A percentile compares a stretch with the other conserved stretches of the same genome.
Conservation (phyloP, 2,888 invertebrate genomes). For the Amphipyra berbera region DNA sequence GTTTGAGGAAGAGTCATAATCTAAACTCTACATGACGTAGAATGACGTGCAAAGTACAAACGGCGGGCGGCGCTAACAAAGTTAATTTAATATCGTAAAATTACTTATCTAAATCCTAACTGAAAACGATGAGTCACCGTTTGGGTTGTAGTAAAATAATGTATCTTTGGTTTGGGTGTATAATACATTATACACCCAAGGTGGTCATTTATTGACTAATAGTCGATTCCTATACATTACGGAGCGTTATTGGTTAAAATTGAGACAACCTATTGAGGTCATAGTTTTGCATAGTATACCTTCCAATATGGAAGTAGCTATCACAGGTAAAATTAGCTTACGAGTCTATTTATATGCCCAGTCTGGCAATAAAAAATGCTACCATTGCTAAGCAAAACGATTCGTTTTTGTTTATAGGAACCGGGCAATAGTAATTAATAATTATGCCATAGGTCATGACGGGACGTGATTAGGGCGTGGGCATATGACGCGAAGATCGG, state of each 20-base stretch:
- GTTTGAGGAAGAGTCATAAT: conserved; percentile 24
- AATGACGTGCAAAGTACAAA: conserved; percentile 4
- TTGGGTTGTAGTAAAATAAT: neutral
- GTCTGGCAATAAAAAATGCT: too few species aligned
- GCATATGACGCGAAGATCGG: conserved; percentile 27
- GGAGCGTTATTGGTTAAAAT: too few species aligned
- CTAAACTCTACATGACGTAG: conserved; percentile 24
- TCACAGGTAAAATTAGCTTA: too few species aligned
- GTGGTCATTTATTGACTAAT: conserved; percentile 1
- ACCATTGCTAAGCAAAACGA: too few species aligned
- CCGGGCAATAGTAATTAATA: conserved; percentile 30
- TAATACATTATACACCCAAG: conserved; percentile 3
- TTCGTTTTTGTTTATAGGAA: too few species aligned
- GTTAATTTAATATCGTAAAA: too few species aligned
- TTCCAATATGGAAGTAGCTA: too few species aligned
- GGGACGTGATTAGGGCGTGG: conserved; percentile 30
- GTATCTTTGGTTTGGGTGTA: neutral
- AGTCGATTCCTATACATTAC: too few species aligned
- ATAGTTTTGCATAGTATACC: too few species aligned
- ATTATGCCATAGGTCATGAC: conserved; percentile 22
- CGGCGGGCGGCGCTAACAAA: neutral
- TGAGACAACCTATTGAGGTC: too few species aligned
- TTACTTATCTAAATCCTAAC: neutral
- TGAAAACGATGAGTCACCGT: conserved; percentile 3
- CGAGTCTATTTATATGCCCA: too few species aligned